These are phyloP conservation scores for Emesis castigata DNA, from an alignment of 2,888 invertebrate genomes.

Conservation along the genomic window DNA sequence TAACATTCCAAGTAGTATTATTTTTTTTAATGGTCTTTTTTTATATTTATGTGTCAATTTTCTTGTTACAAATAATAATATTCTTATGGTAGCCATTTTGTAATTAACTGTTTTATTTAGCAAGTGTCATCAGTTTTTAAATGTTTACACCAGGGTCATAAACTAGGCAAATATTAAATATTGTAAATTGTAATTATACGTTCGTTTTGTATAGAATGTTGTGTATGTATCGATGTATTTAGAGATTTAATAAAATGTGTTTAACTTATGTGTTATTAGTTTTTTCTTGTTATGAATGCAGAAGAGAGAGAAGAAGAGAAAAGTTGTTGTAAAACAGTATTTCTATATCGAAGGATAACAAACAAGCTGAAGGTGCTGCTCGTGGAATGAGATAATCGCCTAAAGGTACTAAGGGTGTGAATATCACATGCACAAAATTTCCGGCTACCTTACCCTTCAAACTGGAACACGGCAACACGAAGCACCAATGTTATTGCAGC, in stretches of 20 bases:
- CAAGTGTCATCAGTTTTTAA: not conserved
- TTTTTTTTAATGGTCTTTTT: not conserved
- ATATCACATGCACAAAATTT: too few species aligned
- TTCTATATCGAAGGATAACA: too few species aligned
- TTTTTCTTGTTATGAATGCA: not conserved
- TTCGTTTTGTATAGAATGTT: conserved; percentile 84
- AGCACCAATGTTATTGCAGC: too few species aligned
- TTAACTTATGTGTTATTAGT: conserved; percentile 66
- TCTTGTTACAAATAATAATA: not conserved
- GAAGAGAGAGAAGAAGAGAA: too few species aligned
- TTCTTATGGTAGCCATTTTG: not conserved
- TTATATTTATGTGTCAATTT: not conserved
- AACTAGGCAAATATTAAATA: conserved; percentile 28
- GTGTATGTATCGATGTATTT: conserved; percentile 81
- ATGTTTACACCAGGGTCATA: conserved; percentile 64
- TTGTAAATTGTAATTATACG: conserved; percentile 68
- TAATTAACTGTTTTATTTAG: not conserved
- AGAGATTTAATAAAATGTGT: conserved; percentile 81
- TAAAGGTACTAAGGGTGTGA: too few species aligned
- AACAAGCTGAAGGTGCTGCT: too few species aligned
- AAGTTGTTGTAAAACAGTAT: too few species aligned
- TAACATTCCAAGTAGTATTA: not conserved
- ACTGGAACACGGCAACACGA: too few species aligned
- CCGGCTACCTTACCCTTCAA: too few species aligned
- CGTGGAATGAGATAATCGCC: too few species aligned